phyloP scores from a whole-genome alignment of 2,888 invertebrate genomes.

The Dexiosoma caninum region DNA sequence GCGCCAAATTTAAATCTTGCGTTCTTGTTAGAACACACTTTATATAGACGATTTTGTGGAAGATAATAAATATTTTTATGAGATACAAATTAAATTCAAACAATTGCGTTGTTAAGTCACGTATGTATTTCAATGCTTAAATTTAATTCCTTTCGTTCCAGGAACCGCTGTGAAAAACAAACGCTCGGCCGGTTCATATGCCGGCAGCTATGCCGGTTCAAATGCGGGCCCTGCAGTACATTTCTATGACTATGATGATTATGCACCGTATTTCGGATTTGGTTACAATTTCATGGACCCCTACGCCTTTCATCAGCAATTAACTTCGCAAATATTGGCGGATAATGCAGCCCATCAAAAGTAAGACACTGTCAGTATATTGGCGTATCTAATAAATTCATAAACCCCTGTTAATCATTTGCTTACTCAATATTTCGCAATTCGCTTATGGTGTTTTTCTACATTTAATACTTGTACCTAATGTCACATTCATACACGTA shows the following conservation, averaged over 20 bases:
- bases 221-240: conserved; percentile 64
- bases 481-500: neutral
- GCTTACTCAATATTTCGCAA: neutral
- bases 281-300: conserved; percentile 73
- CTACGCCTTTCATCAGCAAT: conserved; percentile 73
- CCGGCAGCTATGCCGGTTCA: conserved; percentile 63
- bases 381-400: neutral
- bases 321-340: conserved; percentile 72
- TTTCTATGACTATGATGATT: conserved; percentile 54
- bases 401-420: neutral
- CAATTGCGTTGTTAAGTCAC: no score
- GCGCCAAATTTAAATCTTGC: no score
- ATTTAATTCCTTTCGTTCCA: neutral
- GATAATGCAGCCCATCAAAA: conserved; percentile 73
- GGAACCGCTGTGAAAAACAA: conserved; percentile 61
- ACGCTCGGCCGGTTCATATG: conserved; percentile 64
- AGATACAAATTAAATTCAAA: no score
- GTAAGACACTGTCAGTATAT: conserved; percentile 67
- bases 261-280: conserved; percentile 69
- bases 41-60: no score
- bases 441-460: neutral
- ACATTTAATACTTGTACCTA: neutral
- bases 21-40: no score
- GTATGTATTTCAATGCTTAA: no score
- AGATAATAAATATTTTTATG: no score